phyloP scores from a whole-genome alignment of 2,888 invertebrate species.

The Archips xylosteana region DNA sequence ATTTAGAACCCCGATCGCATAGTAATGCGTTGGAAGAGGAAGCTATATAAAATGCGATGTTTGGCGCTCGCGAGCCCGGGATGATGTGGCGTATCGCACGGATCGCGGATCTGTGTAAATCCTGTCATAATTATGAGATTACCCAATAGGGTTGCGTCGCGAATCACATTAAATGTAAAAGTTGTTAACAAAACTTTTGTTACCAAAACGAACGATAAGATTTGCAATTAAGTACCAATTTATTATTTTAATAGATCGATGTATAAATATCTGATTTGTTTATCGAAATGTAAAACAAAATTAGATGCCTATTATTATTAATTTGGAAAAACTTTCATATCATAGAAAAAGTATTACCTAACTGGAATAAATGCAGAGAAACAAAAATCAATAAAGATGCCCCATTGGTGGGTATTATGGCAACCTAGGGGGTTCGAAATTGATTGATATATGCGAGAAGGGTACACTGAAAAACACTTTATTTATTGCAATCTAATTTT shows the following conservation, averaged over 20 bases:
- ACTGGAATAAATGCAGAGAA: background rate
- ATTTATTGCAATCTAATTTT: no score
- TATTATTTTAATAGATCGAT: no score
- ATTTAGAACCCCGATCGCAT: conserved; percentile 3
- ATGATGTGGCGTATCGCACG: conserved; percentile 25
- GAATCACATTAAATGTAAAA: background rate
- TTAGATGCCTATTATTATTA: no score
- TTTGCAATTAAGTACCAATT: no score
- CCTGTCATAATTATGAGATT: conserved; percentile 23
- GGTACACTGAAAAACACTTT: no score
- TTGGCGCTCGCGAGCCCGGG: background rate
- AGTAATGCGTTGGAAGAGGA: conserved; percentile 15
- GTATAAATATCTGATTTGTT: no score
- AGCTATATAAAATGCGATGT: conserved; percentile 28
- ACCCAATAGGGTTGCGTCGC: conserved; percentile 12
- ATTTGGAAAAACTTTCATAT: background rate
- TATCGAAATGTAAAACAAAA: no score
- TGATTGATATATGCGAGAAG: background rate
- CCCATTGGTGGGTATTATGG: background rate
- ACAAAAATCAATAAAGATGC: background rate
- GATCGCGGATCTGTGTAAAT: conserved; percentile 36
- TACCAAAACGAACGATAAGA: no score
- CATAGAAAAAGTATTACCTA: background rate
- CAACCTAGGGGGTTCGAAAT: background rate
- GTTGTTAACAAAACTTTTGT: no score